phyloP scores from a whole-genome alignment of 2,888 invertebrate genomes.

The Carcina quercana region DNA sequence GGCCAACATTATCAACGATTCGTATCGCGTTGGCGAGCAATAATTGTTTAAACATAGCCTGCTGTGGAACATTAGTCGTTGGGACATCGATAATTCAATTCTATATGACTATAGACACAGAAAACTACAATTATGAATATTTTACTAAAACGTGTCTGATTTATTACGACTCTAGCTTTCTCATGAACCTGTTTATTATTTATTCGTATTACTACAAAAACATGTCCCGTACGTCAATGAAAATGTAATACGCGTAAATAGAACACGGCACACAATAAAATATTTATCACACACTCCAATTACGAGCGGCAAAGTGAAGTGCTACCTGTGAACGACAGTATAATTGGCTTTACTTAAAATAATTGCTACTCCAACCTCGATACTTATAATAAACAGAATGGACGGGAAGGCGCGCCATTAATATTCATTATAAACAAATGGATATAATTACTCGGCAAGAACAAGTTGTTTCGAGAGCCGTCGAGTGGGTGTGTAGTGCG shows the following conservation, averaged over 20 bases:
- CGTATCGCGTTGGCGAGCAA: constrained; percentile 61
- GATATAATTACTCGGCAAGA: constrained; percentile 62
- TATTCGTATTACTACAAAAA: constrained; percentile 2
- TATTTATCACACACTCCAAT: constrained; percentile 33
- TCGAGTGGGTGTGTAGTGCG: constrained; percentile 50
- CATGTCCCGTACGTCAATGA: constrained; percentile 1
- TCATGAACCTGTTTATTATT: too few species aligned
- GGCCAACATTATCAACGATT: constrained; percentile 67
- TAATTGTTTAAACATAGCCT: constrained; percentile 69
- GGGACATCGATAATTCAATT: constrained; percentile 57
- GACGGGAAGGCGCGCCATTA: constrained; percentile 50
- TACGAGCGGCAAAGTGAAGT: constrained; percentile 34
- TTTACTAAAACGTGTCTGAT: too few species aligned
- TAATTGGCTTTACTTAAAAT: constrained; percentile 57
- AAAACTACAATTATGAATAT: too few species aligned
- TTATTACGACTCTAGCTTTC: too few species aligned
- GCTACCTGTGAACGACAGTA: constrained; percentile 34
- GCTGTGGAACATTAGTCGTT: constrained; percentile 51
- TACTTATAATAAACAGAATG: constrained; percentile 52
- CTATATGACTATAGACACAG: too few species aligned
- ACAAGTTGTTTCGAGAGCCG: constrained; percentile 54
- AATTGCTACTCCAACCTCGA: constrained; percentile 48
- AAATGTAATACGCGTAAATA: constrained; percentile 18
- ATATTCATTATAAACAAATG: constrained; percentile 69
- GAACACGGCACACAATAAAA: constrained; percentile 27